These are phyloP conservation scores for Datnioides undecimradiatus DNA, from an alignment of 2,113 vertebrate species.

Conservation along the genomic window DNA sequence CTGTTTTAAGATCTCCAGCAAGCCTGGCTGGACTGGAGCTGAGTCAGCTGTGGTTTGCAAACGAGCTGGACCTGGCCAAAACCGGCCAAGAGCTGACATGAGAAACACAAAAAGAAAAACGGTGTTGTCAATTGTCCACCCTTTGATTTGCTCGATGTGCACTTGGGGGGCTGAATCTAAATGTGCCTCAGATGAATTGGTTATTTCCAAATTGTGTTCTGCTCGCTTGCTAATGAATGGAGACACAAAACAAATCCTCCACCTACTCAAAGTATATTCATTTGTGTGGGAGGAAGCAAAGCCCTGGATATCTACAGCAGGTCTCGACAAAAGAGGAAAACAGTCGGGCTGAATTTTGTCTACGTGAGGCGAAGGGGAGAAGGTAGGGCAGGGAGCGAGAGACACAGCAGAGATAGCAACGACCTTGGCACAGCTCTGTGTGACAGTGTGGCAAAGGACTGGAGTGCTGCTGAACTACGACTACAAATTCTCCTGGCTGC, in stretches of 20 bases:
- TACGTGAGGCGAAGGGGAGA: background rate
- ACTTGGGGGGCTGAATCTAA: constrained; percentile 14
- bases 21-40: constrained; percentile 51
- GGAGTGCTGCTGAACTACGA: constrained; percentile 52
- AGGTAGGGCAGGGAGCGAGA: constrained; percentile 2
- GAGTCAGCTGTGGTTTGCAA: constrained; percentile 69
- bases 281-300: constrained; percentile 43
- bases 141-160: constrained; percentile 12
- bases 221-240: constrained; percentile 47
- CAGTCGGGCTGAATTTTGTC: background rate
- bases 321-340: constrained; percentile 21
- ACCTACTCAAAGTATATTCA: constrained; percentile 44
- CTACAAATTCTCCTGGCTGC: constrained; percentile 53
- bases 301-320: constrained; percentile 26
- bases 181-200: constrained; percentile 29
- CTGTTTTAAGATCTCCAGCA: constrained; percentile 56
- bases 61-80: constrained; percentile 46
- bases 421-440: constrained; percentile 60
- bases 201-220: constrained; percentile 44
- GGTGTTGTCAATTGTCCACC: constrained; percentile 21
- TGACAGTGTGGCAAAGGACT: constrained; percentile 57
- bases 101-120: constrained; percentile 48
- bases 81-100: constrained; percentile 48
- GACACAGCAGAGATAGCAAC: constrained; percentile 20
- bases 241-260: constrained; percentile 48